These are phyloP conservation scores for Trachymyrmex cornetzi DNA, from an alignment of 1,140 invertebrate species.

Conservation along the genomic window DNA sequence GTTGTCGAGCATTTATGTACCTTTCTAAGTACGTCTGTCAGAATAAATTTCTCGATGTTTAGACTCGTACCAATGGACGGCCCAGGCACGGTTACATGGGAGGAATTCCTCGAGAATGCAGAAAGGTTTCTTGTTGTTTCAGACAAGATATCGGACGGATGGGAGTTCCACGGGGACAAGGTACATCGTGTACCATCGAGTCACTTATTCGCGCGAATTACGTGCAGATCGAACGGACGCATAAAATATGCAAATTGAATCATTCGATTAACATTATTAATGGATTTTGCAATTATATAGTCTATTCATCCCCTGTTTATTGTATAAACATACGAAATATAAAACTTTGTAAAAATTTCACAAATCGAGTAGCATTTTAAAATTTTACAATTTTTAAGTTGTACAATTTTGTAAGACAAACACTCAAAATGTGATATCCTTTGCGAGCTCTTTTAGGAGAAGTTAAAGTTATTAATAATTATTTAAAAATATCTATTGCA, in stretches of 20 bases:
- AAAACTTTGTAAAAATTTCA: neutral
- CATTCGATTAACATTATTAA: neutral
- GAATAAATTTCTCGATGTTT: constrained; percentile 23
- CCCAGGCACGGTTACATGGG: constrained; percentile 84
- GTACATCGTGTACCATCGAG: constrained; percentile 64
- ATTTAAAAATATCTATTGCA: neutral
- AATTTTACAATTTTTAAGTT: neutral
- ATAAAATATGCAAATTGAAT: neutral
- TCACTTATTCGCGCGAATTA: neutral
- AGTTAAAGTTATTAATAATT: neutral
- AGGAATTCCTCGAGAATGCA: constrained; percentile 83
- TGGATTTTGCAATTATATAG: neutral
- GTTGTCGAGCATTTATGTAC: neutral
- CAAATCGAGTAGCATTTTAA: neutral
- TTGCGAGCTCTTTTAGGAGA: neutral
- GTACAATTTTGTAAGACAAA: neutral
- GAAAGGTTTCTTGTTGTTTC: constrained; percentile 79
- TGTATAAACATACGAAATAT: neutral
- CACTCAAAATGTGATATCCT: neutral
- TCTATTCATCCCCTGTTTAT: neutral
- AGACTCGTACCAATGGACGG: constrained; percentile 79
- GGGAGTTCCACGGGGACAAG: constrained; percentile 83
- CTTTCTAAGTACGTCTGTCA: neutral
- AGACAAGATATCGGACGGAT: constrained; percentile 80
- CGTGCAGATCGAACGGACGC: neutral